phyloP scores from a whole-genome alignment of 2,113 vertebrate species.

The Spea bombifrons region DNA sequence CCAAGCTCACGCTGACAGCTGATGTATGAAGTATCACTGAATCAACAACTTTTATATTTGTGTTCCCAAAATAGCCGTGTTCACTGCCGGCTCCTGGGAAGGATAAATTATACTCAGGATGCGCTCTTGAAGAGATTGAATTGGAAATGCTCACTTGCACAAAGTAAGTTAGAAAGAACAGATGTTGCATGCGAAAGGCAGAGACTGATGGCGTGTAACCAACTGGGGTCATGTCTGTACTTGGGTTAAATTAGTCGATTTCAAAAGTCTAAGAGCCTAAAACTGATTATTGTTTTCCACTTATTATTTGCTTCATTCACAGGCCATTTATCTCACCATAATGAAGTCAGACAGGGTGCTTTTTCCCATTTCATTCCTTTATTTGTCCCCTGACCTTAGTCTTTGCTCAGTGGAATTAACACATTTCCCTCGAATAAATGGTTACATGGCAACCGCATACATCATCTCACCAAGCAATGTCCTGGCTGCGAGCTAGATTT shows the following conservation, averaged over 20 bases:
- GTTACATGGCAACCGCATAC: constrained; percentile 5
- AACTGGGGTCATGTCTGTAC: not conserved
- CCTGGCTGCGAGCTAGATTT: constrained; percentile 6
- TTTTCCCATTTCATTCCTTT: not conserved
- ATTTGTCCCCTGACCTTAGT: constrained; percentile 11
- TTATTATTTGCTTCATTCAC: not conserved
- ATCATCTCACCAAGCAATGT: constrained; percentile 38
- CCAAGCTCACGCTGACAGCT: not conserved
- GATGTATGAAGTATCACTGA: constrained; percentile 32
- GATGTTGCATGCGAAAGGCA: constrained; percentile 29
- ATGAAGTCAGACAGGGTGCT: not conserved
- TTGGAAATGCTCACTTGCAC: constrained; percentile 13
- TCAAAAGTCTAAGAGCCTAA: not conserved
- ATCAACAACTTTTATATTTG: constrained; percentile 6
- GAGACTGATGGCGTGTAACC: constrained; percentile 13
- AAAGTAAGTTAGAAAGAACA: constrained; percentile 28
- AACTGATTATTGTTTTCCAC: not conserved
- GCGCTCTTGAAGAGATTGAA: constrained; percentile 2
- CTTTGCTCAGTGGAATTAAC: constrained; percentile 14
- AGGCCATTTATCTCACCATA: not conserved
- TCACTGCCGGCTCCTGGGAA: constrained; percentile 6
- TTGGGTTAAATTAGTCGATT: not conserved
- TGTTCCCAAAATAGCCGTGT: constrained; percentile 20
- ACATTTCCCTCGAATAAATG: constrained; percentile 44
- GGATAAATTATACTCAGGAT: constrained; percentile 36